Evolutionary conservation across 2,113 vertebrate species (phyloP).

Genomic region (Copsychus sechellarum): DNA sequence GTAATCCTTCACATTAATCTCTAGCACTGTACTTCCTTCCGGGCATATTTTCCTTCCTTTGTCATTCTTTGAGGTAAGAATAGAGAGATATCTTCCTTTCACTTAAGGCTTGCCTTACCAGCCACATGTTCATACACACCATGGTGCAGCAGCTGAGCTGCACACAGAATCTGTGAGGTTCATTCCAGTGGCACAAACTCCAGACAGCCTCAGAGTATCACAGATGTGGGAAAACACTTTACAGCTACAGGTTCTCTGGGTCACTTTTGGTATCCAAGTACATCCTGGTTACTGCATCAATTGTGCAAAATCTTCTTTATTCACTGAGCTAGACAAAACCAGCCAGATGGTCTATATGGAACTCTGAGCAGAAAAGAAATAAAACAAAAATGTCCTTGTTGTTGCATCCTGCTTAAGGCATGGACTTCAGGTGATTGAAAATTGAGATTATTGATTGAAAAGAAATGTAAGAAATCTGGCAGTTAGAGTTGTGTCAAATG

Average conservation of each 20-base stretch:
- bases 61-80: not conserved
- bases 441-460: not conserved
- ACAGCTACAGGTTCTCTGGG: not conserved
- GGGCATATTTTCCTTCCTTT: not conserved
- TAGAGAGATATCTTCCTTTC: not conserved
- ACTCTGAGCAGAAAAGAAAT: not conserved
- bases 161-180: not conserved
- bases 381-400: not conserved
- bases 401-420: not conserved
- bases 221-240: not conserved
- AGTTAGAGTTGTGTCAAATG: not conserved
- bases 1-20: not conserved
- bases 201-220: not conserved
- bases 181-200: rapidly evolving
- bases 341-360: not conserved
- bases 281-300: not conserved
- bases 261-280: not conserved
- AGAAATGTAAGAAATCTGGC: not conserved
- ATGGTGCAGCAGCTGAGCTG: not conserved
- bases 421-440: not conserved
- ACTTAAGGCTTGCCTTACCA: not conserved
- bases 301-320: not conserved
- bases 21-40: not conserved
- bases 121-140: not conserved
- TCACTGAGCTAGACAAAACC: not conserved